Base-by-base conservation (phyloP, 2,113 vertebrate species). In the Scophthalmus maximus region DNA sequence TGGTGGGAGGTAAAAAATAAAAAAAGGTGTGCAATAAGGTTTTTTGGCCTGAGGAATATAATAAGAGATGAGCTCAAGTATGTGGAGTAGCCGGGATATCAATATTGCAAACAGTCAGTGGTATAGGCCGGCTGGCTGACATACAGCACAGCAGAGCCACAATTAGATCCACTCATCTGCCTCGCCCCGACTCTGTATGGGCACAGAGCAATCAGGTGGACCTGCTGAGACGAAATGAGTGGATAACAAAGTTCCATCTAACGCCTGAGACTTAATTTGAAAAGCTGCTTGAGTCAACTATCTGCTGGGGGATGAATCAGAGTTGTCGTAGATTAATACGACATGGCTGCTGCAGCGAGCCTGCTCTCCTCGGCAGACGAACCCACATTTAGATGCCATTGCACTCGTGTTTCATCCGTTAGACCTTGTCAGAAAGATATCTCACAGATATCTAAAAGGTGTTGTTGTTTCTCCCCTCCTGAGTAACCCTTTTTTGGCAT, bases 51-150 rank as follows among this genome's bases (percentile, higher is more conserved):
- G 42, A 50, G 68, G 53, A 83, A 76, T 70, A 73, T 81, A 84
- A 87, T 79, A 89, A 65, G 38, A 82, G 61, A 88, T 76, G 50
- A 65, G 66, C 58, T 85, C 85, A 88, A 87, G 75, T 79, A 86
- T 90, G 68, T 69, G 62, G 55, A 83, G 30, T 53, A 76, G 68
- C 71, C 51, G 60, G 50, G 73, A 79, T 84, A 80, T 84, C 78
- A 86, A 82, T 67, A 70, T 63, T 53, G 71, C 76, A 51, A 68
- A 68, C 34, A 83, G 72, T 75, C 63, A 47, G 59, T 23, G 56
- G 34, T 77, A 44, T 10, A 56, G 62, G 68, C 44, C 42, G 60
- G 23, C 55, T 74, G 51, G 27, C 68, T 72, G 76, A 73, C 68
- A 76, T 52, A 58, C 29, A 30, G 56, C 27, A 30, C 40, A 68